phyloP scores from a whole-genome alignment of 1,140 invertebrate genomes.

The Macrosteles quadrilineatus region DNA sequence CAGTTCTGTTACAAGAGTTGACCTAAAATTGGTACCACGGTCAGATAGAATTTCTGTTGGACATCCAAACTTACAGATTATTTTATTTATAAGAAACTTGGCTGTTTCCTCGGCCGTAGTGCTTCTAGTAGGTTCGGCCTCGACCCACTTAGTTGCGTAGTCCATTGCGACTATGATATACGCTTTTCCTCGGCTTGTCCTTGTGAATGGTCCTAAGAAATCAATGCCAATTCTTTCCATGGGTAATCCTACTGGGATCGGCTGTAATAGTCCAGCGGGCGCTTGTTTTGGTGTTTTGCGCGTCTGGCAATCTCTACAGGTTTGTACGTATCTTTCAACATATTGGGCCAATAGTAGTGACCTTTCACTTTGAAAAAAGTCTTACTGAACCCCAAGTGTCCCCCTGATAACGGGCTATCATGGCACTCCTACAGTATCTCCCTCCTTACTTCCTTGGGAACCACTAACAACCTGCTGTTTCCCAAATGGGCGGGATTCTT shows the following conservation, averaged over 20 bases:
- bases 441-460: not conserved
- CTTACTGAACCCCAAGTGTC: slow-evolving; percentile 1
- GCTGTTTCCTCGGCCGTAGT: not conserved
- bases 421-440: not conserved
- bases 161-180: not conserved
- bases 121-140: not conserved
- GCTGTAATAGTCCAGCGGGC: not conserved
- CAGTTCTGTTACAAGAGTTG: not conserved
- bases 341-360: not conserved
- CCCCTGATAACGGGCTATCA: not conserved
- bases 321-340: not conserved
- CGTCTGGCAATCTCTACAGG: not conserved
- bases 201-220: not conserved
- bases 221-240: not conserved
- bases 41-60: not conserved
- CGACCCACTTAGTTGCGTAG: not conserved
- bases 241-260: not conserved
- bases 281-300: not conserved
- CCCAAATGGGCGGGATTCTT: not conserved
- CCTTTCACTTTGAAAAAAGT: not conserved
- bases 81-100: not conserved
- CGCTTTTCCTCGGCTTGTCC: not conserved
- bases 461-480: not conserved
- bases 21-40: not conserved
- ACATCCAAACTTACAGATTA: not conserved